Base-by-base conservation (phyloP, 2,888 invertebrate genomes). In the Oscheius sp. region DNA sequence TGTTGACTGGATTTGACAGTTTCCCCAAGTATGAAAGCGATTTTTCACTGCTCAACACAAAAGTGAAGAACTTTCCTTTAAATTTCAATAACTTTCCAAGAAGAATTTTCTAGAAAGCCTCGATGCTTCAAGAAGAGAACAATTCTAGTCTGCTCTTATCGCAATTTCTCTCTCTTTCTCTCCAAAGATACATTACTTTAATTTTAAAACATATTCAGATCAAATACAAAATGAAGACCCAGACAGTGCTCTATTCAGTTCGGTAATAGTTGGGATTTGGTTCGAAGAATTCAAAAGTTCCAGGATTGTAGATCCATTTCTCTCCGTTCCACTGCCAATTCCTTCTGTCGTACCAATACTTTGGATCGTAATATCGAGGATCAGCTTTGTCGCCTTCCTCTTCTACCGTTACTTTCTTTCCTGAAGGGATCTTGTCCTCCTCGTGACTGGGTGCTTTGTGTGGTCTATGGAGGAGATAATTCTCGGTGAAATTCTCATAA, bases 171-270 rank as follows among this genome's bases (percentile, higher is more conserved):
- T 27, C 25, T 23, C 25, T 29, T 25, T 20, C 3, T 48, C 33
- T 55, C 55, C 55, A 55, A 3, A 55, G 55, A 55, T 55, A 55
- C 6, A 55, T 31, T 20, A 34, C 55, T 55, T 55, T 55, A 55
- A 33, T 17, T 4, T 20, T 17, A 55, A 37, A 33, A 55, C 10
- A 34, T 34, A 34, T 55, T 17, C 34, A n/a, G 20, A 55, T 20
- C 17, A 42, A 3, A 8, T 15, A 42, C 20, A 17, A 6, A 15
- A 12, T 17, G 42, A 42, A 42, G 42, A n/a, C n/a, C n/a, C n/a
- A n/a, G n/a, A n/a, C n/a, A n/a, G n/a, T n/a, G n/a, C n/a, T n/a
- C n/a, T n/a, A n/a, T n/a, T n/a, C n/a, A n/a, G 25, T 12, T 6
- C 48, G 48, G 20, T 25, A 48, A 12, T 25, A 25, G 23, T 15